Percentiles rank a stretch among this genome's conserved stretches.
Conservation (phyloP, 2,113 vertebrate species). For the Phalacrocorax aristotelis region DNA sequence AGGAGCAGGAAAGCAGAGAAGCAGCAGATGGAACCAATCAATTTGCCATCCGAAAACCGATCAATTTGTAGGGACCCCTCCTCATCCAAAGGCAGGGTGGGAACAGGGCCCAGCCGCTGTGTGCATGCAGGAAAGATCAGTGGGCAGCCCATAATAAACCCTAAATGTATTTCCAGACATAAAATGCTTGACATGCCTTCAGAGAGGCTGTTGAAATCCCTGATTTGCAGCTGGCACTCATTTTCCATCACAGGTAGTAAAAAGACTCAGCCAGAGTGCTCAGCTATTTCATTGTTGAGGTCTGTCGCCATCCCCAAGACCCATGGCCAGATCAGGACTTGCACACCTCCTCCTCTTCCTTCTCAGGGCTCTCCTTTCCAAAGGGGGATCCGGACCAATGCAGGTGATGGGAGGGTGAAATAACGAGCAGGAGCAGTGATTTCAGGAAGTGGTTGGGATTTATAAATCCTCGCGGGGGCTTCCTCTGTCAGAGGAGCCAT, state of each 20-base stretch:
- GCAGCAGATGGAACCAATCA: conserved; percentile 59
- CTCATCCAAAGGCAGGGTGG: background rate
- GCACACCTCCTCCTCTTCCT: conserved; percentile 21
- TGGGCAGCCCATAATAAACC: conserved; percentile 51
- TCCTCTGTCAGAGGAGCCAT: conserved; percentile 68
- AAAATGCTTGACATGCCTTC: conserved; percentile 62
- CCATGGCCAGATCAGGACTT: background rate
- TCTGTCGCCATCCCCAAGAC: background rate
- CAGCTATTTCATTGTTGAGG: background rate
- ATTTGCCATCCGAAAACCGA: background rate
- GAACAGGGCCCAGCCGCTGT: background rate
- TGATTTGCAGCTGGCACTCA: conserved; percentile 69
- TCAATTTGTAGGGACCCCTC: conserved; percentile 29
- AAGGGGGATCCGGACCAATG: background rate
- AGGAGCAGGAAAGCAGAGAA: conserved; percentile 44
- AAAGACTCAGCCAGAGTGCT: conserved; percentile 21
- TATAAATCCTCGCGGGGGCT: conserved; percentile 69
- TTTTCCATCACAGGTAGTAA: conserved; percentile 69
- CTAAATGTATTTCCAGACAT: conserved; percentile 61
- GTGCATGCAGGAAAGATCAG: conserved; percentile 19
- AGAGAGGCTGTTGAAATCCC: conserved; percentile 62
- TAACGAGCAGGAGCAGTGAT: conserved; percentile 30
- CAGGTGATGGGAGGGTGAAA: conserved; percentile 33
- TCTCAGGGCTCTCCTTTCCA: conserved; percentile 47
- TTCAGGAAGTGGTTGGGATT: conserved; percentile 62